These are phyloP conservation scores for Oreochromis spilurus DNA, from an alignment of 2,113 vertebrate species.

Conservation along the genomic window DNA sequence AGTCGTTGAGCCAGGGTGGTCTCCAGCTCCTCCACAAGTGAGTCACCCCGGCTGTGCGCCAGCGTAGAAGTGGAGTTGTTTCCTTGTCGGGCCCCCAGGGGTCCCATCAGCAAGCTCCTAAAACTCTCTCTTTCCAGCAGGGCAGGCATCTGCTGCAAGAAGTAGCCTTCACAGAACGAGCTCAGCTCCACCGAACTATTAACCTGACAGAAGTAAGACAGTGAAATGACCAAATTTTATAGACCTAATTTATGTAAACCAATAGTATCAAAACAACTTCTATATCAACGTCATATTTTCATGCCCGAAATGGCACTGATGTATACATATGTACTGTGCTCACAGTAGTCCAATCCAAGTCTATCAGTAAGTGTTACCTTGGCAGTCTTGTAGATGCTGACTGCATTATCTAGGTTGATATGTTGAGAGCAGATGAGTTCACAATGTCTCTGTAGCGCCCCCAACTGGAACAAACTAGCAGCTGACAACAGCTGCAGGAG, in stretches of 20 bases:
- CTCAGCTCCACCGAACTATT: conserved; percentile 84
- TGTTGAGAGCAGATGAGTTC: conserved; percentile 88
- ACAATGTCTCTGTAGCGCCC: conserved; percentile 87
- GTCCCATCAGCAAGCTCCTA: conserved; percentile 79
- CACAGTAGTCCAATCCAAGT: neutral
- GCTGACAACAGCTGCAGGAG: conserved; percentile 82
- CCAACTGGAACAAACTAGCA: conserved; percentile 88
- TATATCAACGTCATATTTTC: neutral
- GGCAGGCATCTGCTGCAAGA: conserved; percentile 88
- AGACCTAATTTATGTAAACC: neutral
- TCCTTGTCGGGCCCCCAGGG: conserved; percentile 71
- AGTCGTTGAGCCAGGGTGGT: conserved; percentile 79
- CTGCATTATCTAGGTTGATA: conserved; percentile 84
- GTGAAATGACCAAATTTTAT: neutral
- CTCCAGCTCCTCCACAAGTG: conserved; percentile 83
- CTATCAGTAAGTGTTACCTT: conserved; percentile 75
- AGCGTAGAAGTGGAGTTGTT: conserved; percentile 22
- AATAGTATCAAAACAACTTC: neutral
- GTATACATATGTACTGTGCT: neutral
- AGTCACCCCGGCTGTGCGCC: conserved; percentile 69
- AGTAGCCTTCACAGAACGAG: conserved; percentile 89
- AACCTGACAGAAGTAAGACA: conserved; percentile 64
- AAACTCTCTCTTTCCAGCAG: conserved; percentile 87
- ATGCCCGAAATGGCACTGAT: neutral
- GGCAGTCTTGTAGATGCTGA: conserved; percentile 88